Conservation (phyloP, 2,797 vertebrate genomes). For the Galago senegalensis region DNA sequence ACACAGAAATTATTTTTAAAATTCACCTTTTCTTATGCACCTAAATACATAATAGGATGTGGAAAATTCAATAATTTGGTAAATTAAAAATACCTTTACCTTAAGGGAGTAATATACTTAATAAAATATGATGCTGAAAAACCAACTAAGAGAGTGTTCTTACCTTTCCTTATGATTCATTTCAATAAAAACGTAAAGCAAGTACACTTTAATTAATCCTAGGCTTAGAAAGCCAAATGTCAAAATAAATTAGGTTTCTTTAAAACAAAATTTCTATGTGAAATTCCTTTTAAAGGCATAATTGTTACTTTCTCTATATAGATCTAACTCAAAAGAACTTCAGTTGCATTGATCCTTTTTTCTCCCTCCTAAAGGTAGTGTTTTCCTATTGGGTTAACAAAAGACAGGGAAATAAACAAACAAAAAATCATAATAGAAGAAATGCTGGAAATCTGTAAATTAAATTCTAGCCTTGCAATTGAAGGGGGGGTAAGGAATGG, state of each 20-base stretch:
- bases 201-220: background rate
- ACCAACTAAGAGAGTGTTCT: background rate
- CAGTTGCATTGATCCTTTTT: background rate
- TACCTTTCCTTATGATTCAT: background rate
- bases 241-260: slow-evolving; percentile 1
- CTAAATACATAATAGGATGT: background rate
- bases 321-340: background rate
- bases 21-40: background rate
- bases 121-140: background rate
- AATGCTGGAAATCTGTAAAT: background rate
- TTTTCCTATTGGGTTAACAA: slow-evolving; percentile 23
- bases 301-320: background rate
- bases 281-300: slow-evolving; percentile 16
- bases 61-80: background rate
- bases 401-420: background rate
- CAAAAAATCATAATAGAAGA: background rate
- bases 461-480: background rate
- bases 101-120: background rate
- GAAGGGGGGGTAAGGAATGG: too few relatives aligned
- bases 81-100: slow-evolving; percentile 8
- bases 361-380: background rate
- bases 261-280: background rate
- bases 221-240: background rate
- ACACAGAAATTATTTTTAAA: background rate
- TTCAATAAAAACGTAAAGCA: slow-evolving; percentile 32